Evolutionary conservation across 2,113 vertebrate genomes (phyloP).

Genomic region (Rhabdornis inornatus): DNA sequence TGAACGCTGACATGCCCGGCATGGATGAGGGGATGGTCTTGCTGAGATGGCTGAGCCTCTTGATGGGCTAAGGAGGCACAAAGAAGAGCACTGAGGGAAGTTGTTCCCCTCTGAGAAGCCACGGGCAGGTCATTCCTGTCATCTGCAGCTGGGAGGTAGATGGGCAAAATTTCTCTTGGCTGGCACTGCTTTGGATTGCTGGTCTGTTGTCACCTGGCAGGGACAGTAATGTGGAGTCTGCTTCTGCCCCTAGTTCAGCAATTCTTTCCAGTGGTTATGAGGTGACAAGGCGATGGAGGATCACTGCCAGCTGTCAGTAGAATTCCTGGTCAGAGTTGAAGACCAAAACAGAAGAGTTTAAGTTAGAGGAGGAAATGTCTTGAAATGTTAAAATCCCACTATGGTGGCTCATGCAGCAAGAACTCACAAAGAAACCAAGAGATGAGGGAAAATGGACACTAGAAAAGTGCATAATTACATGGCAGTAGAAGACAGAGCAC

Average conservation of each 20-base stretch:
- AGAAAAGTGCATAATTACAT: neutral
- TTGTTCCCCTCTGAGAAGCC: neutral
- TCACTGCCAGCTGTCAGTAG: neutral
- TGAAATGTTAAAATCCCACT: neutral
- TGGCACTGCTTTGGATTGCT: neutral
- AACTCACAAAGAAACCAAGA: neutral
- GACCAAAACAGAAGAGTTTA: neutral
- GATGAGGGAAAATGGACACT: neutral
- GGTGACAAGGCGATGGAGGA: neutral
- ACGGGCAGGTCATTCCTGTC: neutral
- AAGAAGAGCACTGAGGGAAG: neutral
- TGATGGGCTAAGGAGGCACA: neutral
- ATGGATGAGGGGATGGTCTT: neutral
- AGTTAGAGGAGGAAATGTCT: neutral
- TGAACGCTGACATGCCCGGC: slow-evolving; percentile 15
- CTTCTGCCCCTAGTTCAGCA: neutral
- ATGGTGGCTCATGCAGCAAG: neutral
- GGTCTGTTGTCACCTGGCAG: neutral
- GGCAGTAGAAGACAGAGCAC: neutral
- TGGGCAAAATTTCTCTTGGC: neutral
- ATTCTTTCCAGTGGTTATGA: neutral
- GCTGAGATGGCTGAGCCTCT: neutral
- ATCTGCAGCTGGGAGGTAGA: neutral
- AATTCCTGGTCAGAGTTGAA: slow-evolving; percentile 1
- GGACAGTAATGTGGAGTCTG: neutral